These are phyloP conservation scores for Hirtodrosophila cameraria DNA, from an alignment of 2,888 invertebrate species.

Conservation along the genomic window DNA sequence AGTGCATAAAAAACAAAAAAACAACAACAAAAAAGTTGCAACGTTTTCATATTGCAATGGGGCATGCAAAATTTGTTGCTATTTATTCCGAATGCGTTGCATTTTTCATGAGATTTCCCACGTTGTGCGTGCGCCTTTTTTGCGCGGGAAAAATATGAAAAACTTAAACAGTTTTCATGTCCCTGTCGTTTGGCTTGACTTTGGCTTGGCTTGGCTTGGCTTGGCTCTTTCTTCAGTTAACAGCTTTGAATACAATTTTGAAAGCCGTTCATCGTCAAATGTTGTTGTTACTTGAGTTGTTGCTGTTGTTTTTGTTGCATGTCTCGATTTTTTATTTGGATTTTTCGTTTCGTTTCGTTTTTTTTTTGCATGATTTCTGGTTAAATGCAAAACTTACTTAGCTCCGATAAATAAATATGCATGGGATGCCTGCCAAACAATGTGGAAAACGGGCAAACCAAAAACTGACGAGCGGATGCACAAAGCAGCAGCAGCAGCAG, in stretches of 20 bases:
- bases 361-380: slow-evolving; percentile 73
- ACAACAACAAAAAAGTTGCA: no score
- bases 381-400: slow-evolving; percentile 72
- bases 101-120: slow-evolving; percentile 71
- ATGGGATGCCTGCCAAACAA: slow-evolving; percentile 67
- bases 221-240: slow-evolving; percentile 64
- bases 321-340: slow-evolving; percentile 33
- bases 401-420: slow-evolving; percentile 76
- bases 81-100: slow-evolving; percentile 55
- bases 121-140: slow-evolving; percentile 73
- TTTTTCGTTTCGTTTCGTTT: background rate
- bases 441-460: slow-evolving; percentile 65
- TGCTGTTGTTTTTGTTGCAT: slow-evolving; percentile 58
- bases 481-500: slow-evolving; percentile 35
- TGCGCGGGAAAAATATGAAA: slow-evolving; percentile 68
- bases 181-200: slow-evolving; percentile 11
- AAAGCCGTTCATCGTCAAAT: slow-evolving; percentile 57
- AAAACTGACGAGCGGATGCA: slow-evolving; percentile 75
- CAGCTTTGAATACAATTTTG: slow-evolving; percentile 69
- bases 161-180: slow-evolving; percentile 68
- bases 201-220: slow-evolving; percentile 13
- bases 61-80: slow-evolving; percentile 48
- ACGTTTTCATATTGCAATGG: slow-evolving; percentile 53
- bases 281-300: slow-evolving; percentile 44
- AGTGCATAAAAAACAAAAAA: slow-evolving; percentile 14